Percentiles rank a stretch among this genome's conserved stretches.
These are phyloP conservation scores for Cyprinus carpio DNA, from an alignment of 2,113 vertebrate species.

Conservation along the genomic window DNA sequence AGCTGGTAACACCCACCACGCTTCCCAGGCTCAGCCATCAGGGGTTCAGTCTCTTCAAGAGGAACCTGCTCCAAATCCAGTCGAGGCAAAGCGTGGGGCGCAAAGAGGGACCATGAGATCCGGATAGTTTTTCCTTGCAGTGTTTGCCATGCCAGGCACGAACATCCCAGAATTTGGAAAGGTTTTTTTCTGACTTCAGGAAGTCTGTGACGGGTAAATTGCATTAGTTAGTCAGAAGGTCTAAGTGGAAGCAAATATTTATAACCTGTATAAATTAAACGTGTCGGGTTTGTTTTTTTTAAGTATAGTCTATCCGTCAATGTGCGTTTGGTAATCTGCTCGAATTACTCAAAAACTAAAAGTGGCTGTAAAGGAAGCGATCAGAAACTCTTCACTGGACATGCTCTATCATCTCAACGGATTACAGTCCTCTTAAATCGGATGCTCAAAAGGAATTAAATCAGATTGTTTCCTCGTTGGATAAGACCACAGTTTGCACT, in stretches of 20 bases:
- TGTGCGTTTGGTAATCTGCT: conserved; percentile 20
- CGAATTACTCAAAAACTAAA: conserved; percentile 71
- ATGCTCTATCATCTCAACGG: conserved; percentile 18
- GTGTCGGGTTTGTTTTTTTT: background rate
- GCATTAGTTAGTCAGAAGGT: background rate
- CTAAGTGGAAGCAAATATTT: background rate
- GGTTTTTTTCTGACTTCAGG: background rate
- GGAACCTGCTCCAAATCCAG: conserved; percentile 77
- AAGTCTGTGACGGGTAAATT: background rate
- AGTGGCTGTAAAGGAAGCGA: background rate
- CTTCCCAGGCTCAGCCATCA: conserved; percentile 86
- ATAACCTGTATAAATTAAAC: background rate
- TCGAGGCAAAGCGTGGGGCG: conserved; percentile 53
- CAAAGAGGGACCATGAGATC: conserved; percentile 6
- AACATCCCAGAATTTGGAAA: background rate
- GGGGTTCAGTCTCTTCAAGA: conserved; percentile 83
- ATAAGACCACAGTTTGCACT: conserved; percentile 72
- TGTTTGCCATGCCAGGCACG: conserved; percentile 4
- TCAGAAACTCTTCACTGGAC: conserved; percentile 24
- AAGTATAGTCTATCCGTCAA: background rate
- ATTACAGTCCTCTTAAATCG: conserved; percentile 34
- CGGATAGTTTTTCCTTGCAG: conserved; percentile 14
- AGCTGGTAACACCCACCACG: conserved; percentile 83
- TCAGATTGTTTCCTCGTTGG: background rate
- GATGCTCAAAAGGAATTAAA: conserved; percentile 30